Evolutionary conservation across 2,888 invertebrate species (phyloP).

Genomic region (Trichacis sp.): DNA sequence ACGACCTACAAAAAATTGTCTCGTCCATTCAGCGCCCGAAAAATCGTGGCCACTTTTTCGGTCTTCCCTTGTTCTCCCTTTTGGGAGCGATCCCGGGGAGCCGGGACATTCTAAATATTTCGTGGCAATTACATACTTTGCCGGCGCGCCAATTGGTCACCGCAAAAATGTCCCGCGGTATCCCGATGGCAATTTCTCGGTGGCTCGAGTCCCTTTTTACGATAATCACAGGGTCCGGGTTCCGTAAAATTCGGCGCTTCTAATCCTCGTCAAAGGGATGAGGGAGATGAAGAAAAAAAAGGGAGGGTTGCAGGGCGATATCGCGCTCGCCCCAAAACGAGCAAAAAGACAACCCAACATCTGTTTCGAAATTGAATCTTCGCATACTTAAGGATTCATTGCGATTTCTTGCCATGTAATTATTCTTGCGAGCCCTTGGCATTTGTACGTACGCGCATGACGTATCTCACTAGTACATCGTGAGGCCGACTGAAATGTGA

Average conservation of each 20-base stretch:
- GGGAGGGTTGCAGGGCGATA: no score
- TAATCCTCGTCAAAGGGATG: background rate
- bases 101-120: constrained; percentile 55
- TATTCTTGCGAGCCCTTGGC: constrained; percentile 42
- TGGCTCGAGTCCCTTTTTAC: constrained; percentile 52
- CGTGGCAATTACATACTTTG: constrained; percentile 56
- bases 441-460: constrained; percentile 25
- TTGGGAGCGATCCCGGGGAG: constrained; percentile 22
- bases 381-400: constrained; percentile 27
- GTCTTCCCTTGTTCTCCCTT: constrained; percentile 28
- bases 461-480: constrained; percentile 33
- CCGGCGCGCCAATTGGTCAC: constrained; percentile 52
- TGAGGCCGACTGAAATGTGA: constrained; percentile 49
- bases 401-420: constrained; percentile 46
- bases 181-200: constrained; percentile 63
- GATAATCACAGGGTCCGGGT: constrained; percentile 54
- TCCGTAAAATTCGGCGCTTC: constrained; percentile 36
- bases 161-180: constrained; percentile 44
- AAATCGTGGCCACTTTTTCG: constrained; percentile 20
- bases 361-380: constrained; percentile 38
- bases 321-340: constrained; percentile 12
- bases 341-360: constrained; percentile 9
- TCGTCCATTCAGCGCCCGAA: constrained; percentile 29
- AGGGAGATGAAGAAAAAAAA: background rate
- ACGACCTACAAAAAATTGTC: constrained; percentile 53